phyloP scores from a whole-genome alignment of 2,888 invertebrate genomes.

The Tiphia femorata region DNA sequence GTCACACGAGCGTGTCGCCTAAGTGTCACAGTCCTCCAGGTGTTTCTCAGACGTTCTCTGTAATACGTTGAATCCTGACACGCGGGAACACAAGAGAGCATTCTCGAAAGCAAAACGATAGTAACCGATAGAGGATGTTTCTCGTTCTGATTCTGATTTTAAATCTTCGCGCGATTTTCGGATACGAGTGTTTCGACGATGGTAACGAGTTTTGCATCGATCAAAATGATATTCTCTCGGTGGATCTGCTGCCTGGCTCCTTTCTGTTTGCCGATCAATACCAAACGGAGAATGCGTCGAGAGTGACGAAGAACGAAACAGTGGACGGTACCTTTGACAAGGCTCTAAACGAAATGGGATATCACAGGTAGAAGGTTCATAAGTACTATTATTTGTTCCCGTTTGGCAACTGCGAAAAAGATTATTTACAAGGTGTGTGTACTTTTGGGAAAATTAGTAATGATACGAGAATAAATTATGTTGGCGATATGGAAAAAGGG shows the following conservation, averaged over 20 bases:
- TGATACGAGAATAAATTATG: too few relatives aligned
- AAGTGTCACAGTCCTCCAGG: constrained; percentile 15
- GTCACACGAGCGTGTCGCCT: constrained; percentile 47
- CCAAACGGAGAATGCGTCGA: constrained; percentile 16
- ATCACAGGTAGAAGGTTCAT: constrained; percentile 75
- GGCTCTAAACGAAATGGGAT: constrained; percentile 77
- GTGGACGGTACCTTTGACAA: constrained; percentile 74
- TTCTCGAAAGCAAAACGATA: not conserved
- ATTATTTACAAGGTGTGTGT: too few relatives aligned
- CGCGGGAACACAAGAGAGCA: too few relatives aligned
- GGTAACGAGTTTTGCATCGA: constrained; percentile 68
- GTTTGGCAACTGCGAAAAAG: not conserved
- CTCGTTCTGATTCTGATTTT: not conserved
- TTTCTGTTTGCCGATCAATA: constrained; percentile 70
- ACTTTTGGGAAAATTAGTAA: too few relatives aligned
- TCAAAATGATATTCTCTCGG: constrained; percentile 78
- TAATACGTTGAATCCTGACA: not conserved
- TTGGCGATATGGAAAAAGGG: too few relatives aligned
- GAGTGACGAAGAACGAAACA: not conserved
- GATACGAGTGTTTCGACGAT: constrained; percentile 61
- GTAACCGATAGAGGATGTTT: too few relatives aligned
- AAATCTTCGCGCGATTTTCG: not conserved
- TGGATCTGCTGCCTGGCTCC: constrained; percentile 79
- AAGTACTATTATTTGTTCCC: not conserved
- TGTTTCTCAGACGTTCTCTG: constrained; percentile 7